These are phyloP conservation scores for Sinodicranocentrus sp. DNA, from an alignment of 2,888 invertebrate species.

Conservation along the genomic window DNA sequence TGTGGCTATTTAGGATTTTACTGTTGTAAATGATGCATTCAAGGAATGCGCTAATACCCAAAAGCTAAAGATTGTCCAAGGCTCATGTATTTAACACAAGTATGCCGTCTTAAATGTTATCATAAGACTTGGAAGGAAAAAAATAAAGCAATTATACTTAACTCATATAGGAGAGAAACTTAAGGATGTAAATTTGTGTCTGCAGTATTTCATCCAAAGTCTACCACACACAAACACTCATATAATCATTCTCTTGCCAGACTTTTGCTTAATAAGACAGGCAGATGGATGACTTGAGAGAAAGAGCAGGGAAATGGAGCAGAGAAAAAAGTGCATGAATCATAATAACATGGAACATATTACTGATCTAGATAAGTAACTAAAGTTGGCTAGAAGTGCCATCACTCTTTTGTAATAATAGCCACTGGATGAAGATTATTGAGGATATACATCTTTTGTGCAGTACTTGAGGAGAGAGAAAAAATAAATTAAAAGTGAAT, in stretches of 20 bases:
- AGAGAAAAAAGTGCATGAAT: background rate
- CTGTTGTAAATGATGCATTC: conserved; percentile 30
- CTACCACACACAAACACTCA: conserved; percentile 34
- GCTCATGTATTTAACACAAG: background rate
- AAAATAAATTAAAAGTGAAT: too few species aligned
- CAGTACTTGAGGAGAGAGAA: background rate
- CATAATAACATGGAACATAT: too few species aligned
- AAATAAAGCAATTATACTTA: too few species aligned
- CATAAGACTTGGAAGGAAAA: too few species aligned
- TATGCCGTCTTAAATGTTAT: background rate
- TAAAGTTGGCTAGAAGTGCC: conserved; percentile 25
- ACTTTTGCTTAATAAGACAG: background rate
- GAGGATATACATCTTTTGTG: background rate
- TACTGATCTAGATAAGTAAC: conserved; percentile 36
- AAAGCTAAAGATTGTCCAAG: conserved; percentile 32
- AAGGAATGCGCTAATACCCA: conserved; percentile 5
- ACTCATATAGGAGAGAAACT: too few species aligned
- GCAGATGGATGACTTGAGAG: background rate
- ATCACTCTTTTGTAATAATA: conserved; percentile 19
- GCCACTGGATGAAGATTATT: conserved; percentile 9
- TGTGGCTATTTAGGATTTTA: conserved; percentile 28
- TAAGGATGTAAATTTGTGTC: too few species aligned
- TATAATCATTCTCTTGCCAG: background rate
- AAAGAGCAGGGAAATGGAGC: conserved; percentile 17
- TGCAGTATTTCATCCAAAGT: conserved; percentile 38